A percentile compares a stretch with the other conserved stretches of the same genome.
These are phyloP conservation scores for Parauchenoglanis punctatus DNA, from an alignment of 2,797 vertebrate species.

Conservation along the genomic window DNA sequence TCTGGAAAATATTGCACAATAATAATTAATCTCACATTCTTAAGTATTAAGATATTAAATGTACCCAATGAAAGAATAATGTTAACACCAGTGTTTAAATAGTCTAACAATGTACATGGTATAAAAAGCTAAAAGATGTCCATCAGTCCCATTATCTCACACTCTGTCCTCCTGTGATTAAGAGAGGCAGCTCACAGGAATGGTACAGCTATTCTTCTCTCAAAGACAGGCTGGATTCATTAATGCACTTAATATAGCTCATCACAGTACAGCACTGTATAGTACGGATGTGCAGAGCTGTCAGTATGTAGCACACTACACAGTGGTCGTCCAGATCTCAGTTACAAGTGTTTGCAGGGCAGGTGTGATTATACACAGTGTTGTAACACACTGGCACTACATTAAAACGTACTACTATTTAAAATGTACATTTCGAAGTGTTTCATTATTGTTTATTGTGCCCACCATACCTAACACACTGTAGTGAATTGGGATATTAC, in stretches of 20 bases:
- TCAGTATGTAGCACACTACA: not conserved
- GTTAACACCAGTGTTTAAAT: conserved; percentile 9
- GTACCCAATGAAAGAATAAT: not conserved
- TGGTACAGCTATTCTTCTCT: conserved; percentile 24
- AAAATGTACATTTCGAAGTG: not conserved
- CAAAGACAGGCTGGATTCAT: conserved; percentile 37
- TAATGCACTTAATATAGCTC: conserved; percentile 34
- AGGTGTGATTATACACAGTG: not conserved
- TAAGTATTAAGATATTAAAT: not conserved
- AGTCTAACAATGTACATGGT: not conserved
- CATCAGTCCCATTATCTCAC: not conserved
- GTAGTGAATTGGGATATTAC: not conserved
- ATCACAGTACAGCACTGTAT: conserved; percentile 16
- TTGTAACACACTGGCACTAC: not conserved
- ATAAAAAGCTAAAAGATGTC: not conserved
- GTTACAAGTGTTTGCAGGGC: not conserved
- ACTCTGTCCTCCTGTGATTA: conserved; percentile 29
- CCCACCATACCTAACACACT: not conserved
- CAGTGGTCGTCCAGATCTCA: not conserved
- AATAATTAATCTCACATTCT: not conserved
- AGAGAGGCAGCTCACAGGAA: conserved; percentile 24
- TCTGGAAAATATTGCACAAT: not conserved
- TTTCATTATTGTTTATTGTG: not conserved
- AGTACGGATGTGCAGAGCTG: not conserved
- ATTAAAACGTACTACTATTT: not conserved